Evolutionary conservation across 2,888 invertebrate species (phyloP).

Genomic region (Leptarthrus brevirostris): DNA sequence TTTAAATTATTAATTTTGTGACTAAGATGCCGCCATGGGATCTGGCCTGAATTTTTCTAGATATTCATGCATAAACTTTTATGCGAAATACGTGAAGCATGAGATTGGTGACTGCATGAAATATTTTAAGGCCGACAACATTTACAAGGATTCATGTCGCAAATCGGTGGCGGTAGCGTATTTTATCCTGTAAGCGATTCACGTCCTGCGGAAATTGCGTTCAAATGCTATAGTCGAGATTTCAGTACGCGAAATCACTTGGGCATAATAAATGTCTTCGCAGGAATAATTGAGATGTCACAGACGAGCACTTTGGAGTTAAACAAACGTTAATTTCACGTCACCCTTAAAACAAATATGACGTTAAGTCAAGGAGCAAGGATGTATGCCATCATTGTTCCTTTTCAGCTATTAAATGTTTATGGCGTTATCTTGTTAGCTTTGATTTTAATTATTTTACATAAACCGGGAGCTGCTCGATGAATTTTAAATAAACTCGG

Average conservation of each 20-base stretch:
- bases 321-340: background rate
- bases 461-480: background rate
- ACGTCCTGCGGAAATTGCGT: constrained; percentile 14
- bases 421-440: constrained; percentile 23
- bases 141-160: background rate
- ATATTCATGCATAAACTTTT: constrained; percentile 30
- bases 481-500: background rate
- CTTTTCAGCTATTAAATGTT: constrained; percentile 15
- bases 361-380: background rate
- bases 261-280: constrained; percentile 40
- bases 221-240: constrained; percentile 11
- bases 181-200: constrained; percentile 22
- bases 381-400: constrained; percentile 3
- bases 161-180: background rate
- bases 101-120: background rate
- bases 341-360: background rate
- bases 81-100: constrained; percentile 28
- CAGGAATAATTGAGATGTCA: constrained; percentile 28
- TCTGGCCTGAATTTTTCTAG: background rate
- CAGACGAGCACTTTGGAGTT: constrained; percentile 6
- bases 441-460: constrained; percentile 33
- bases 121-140: background rate
- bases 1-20: constrained; percentile 35
- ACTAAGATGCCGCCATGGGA: constrained; percentile 3
- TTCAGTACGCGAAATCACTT: constrained; percentile 32